Evolutionary conservation across 2,888 invertebrate species (phyloP).

Genomic region (Selenia dentaria): DNA sequence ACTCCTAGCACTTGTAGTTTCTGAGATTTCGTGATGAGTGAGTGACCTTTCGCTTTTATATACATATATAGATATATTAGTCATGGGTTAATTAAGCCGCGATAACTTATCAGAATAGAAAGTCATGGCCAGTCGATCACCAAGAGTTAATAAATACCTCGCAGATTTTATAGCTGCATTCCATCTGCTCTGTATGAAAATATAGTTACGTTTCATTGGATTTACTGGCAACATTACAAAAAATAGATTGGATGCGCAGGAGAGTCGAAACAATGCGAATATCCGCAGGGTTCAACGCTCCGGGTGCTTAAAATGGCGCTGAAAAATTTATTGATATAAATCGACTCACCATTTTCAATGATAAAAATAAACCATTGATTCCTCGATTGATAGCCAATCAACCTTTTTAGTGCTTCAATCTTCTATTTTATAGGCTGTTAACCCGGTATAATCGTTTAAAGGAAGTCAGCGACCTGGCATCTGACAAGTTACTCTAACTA

Average conservation of each 20-base stretch:
- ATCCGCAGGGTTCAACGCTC: slow-evolving; percentile 61
- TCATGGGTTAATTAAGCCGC: too few relatives aligned
- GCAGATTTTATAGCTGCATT: slow-evolving; percentile 7
- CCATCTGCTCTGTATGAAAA: slow-evolving; percentile 6
- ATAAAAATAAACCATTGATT: slow-evolving; percentile 21
- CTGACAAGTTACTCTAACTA: slow-evolving; percentile 13
- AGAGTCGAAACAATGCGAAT: slow-evolving; percentile 62
- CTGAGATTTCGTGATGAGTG: too few relatives aligned
- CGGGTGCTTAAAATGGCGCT: slow-evolving; percentile 57
- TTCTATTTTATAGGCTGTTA: slow-evolving; percentile 25
- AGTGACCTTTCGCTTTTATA: too few relatives aligned
- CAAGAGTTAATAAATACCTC: background rate
- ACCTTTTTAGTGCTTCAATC: slow-evolving; percentile 25
- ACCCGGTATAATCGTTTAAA: slow-evolving; percentile 22
- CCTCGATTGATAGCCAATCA: slow-evolving; percentile 29
- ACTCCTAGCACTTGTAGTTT: too few relatives aligned
- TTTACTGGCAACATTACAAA: slow-evolving; percentile 37
- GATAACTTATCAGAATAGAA: slow-evolving; percentile 1
- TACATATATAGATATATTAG: too few relatives aligned
- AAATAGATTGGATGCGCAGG: slow-evolving; percentile 50
- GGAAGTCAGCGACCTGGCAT: slow-evolving; percentile 20
- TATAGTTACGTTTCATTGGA: slow-evolving; percentile 31
- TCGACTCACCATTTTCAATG: slow-evolving; percentile 21
- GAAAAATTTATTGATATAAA: slow-evolving; percentile 34
- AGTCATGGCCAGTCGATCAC: background rate